phyloP scores from a whole-genome alignment of 2,888 invertebrate species.

The Melieria crassipennis region DNA sequence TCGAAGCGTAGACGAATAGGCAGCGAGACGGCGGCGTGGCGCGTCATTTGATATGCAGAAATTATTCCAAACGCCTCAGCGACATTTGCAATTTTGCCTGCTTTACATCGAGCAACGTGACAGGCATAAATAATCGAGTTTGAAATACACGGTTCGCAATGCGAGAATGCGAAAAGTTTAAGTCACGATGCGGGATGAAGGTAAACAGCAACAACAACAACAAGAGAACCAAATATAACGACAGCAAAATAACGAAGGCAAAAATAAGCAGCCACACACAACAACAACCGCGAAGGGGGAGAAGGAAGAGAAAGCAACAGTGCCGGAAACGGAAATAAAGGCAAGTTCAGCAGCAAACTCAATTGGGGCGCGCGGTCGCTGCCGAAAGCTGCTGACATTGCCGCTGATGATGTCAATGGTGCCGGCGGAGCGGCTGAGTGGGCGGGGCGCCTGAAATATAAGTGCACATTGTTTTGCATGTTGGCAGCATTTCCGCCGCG shows the following conservation, averaged over 20 bases:
- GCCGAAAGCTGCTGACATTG: background rate
- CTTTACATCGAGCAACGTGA: conserved; percentile 29
- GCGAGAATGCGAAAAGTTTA: background rate
- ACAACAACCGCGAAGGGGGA: background rate
- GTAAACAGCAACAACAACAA: background rate
- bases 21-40: too few relatives aligned
- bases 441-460: too few relatives aligned
- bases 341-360: too few relatives aligned
- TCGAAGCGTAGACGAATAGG: too few relatives aligned
- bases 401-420: background rate
- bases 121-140: conserved; percentile 33
- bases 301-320: background rate
- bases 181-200: background rate
- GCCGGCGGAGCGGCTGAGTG: background rate
- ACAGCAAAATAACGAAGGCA: too few relatives aligned
- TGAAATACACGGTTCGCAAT: background rate
- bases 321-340: background rate
- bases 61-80: conserved; percentile 21
- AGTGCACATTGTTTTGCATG: too few relatives aligned
- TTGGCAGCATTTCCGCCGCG: too few relatives aligned
- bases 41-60: background rate
- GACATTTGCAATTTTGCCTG: conserved; percentile 32
- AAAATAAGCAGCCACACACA: too few relatives aligned
- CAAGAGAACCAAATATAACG: too few relatives aligned
- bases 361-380: too few relatives aligned